A percentile compares a stretch with the other conserved stretches of the same genome.
Conservation (phyloP, 2,888 invertebrate genomes). For the Cephalotes varians region DNA sequence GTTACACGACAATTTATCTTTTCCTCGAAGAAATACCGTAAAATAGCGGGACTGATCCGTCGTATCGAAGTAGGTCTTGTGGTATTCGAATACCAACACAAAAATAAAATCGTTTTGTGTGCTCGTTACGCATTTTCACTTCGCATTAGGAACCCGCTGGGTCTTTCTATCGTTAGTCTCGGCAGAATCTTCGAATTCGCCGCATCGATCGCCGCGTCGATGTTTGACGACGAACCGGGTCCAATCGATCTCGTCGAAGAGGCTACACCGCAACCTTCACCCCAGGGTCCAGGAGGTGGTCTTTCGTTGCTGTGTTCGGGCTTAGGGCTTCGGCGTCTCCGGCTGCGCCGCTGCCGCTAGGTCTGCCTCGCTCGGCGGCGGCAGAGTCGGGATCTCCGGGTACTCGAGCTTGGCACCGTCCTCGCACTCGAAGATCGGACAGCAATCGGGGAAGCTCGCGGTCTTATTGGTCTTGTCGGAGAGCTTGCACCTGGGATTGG, state of each 20-base stretch:
- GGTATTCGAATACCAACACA: background rate
- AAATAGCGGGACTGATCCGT: background rate
- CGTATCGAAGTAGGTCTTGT: background rate
- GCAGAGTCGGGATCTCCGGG: slow-evolving; percentile 91
- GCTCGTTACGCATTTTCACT: background rate
- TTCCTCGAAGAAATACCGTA: background rate
- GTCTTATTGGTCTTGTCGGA: slow-evolving; percentile 96
- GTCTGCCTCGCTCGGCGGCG: slow-evolving; percentile 85
- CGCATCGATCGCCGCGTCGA: background rate
- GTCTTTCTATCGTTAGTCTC: background rate
- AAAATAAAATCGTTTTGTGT: background rate
- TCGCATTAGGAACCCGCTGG: background rate
- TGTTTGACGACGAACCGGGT: background rate
- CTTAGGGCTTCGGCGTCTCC: slow-evolving; percentile 3
- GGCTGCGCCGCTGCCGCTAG: slow-evolving; percentile 71
- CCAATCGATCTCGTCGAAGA: slow-evolving; percentile 12
- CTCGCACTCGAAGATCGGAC: slow-evolving; percentile 94
- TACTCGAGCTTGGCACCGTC: slow-evolving; percentile 94
- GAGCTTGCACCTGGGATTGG: slow-evolving; percentile 95
- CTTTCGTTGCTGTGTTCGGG: background rate
- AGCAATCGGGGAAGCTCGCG: slow-evolving; percentile 94
- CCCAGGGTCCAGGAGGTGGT: background rate
- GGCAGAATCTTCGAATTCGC: background rate
- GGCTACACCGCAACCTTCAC: slow-evolving; percentile 30
- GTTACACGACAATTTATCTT: slow-evolving; percentile 15